These are phyloP conservation scores for Mormyrops boulengeri DNA, from an alignment of 2,797 vertebrate genomes.

Conservation along the genomic window DNA sequence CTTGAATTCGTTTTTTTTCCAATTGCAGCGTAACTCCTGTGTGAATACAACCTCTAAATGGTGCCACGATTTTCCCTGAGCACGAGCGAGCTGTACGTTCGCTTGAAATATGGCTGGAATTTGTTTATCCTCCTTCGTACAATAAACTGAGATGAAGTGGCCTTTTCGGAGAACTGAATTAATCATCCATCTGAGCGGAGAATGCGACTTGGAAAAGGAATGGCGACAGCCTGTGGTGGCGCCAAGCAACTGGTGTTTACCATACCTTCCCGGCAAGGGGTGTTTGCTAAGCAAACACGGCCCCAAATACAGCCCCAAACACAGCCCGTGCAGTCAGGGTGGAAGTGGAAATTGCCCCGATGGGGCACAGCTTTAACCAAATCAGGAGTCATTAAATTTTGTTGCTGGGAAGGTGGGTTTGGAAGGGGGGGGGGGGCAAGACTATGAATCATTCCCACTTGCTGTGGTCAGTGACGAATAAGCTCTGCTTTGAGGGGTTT, in stretches of 20 bases:
- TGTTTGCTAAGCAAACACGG: slow-evolving; percentile 3
- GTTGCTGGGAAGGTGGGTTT: not conserved
- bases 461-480: not conserved
- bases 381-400: not conserved
- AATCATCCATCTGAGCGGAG: not conserved
- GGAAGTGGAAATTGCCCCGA: not conserved
- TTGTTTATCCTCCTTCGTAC: slow-evolving; percentile 1
- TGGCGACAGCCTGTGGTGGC: not conserved
- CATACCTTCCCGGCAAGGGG: not conserved
- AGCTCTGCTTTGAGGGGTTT: not conserved
- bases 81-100: not conserved
- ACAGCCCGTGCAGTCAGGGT: not conserved
- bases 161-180: not conserved
- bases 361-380: not conserved
- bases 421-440: not conserved
- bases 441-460: not conserved
- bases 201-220: not conserved
- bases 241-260: not conserved
- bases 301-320: not conserved
- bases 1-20: not conserved
- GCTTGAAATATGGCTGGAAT: not conserved
- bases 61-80: not conserved
- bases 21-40: not conserved
- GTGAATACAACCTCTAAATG: not conserved
- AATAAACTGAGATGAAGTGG: slow-evolving; percentile 12